Evolutionary conservation across 2,888 invertebrate species (phyloP).

Genomic region (Sisyra nigra): DNA sequence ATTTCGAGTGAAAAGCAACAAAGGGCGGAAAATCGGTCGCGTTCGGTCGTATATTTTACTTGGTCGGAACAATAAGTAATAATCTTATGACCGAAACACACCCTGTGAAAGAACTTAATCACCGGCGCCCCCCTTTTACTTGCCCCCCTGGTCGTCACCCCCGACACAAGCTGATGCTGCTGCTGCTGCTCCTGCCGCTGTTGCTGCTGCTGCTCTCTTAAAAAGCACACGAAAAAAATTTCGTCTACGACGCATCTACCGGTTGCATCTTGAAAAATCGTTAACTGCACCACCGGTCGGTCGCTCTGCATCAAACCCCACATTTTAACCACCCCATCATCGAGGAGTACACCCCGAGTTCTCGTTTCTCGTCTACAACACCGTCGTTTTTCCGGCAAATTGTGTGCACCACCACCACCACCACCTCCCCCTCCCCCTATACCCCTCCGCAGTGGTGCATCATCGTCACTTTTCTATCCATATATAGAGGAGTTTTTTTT

Average conservation of each 20-base stretch:
- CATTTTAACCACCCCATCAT: conserved; percentile 10
- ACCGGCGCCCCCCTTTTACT: conserved; percentile 4
- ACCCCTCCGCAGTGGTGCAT: too few relatives aligned
- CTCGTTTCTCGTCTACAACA: conserved; percentile 9
- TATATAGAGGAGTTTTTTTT: too few relatives aligned
- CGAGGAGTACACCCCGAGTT: conserved; percentile 7
- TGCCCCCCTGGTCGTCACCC: conserved; percentile 3
- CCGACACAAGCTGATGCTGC: conserved; percentile 1
- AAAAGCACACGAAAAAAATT: conserved; percentile 9
- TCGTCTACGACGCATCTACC: conserved; percentile 25
- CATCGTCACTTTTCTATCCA: too few relatives aligned
- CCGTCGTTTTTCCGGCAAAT: conserved; percentile 6
- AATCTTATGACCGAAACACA: conserved; percentile 12
- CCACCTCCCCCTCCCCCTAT: conserved; percentile 3
- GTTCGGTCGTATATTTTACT: too few relatives aligned
- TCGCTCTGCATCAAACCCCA: conserved; percentile 6
- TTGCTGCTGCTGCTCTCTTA: conserved; percentile 5
- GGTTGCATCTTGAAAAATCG: conserved; percentile 31
- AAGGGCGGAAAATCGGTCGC: too few relatives aligned
- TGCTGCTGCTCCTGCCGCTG: background rate
- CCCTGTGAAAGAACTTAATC: conserved; percentile 11
- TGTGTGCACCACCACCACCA: background rate
- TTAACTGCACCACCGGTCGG: conserved; percentile 21
- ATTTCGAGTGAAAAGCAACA: too few relatives aligned
- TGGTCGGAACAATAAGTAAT: conserved; percentile 4